Conservation (phyloP, 2,797 vertebrate species). For the Echiichthys vipera region DNA sequence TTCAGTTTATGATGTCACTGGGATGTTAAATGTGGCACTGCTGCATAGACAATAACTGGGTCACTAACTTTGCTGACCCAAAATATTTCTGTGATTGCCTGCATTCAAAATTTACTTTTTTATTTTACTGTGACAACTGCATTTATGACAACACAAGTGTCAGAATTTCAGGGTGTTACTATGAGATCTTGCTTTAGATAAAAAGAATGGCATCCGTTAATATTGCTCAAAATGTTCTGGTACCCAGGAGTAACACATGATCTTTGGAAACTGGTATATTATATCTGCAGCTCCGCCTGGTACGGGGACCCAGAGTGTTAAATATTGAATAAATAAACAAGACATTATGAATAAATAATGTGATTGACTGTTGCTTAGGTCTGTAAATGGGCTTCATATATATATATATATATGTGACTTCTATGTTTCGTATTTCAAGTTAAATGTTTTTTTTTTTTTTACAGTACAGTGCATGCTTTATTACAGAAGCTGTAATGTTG, state of each 20-base stretch:
- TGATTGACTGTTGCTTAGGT: conserved; percentile 14
- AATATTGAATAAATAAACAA: conserved; percentile 24
- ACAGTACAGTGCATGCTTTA: no score
- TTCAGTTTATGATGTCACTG: conserved; percentile 43
- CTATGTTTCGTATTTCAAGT: no score
- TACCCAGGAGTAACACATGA: background rate
- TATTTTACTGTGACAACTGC: conserved; percentile 12
- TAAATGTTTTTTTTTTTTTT: background rate
- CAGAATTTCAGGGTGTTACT: background rate
- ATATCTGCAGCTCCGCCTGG: background rate
- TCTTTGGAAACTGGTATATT: background rate
- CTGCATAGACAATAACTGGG: conserved; percentile 33
- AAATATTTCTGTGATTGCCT: conserved; percentile 38
- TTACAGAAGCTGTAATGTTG: background rate
- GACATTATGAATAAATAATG: conserved; percentile 15
- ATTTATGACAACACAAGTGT: background rate
- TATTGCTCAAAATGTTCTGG: background rate
- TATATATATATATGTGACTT: background rate
- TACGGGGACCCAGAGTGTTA: background rate
- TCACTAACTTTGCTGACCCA: conserved; percentile 48
- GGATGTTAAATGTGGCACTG: conserved; percentile 62
- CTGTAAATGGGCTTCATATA: background rate
- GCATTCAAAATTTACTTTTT: conserved; percentile 15
- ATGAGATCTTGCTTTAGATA: conserved; percentile 2
- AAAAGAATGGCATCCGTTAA: background rate